These are phyloP conservation scores for Campylorhamphus procurvoides DNA, from an alignment of 2,113 vertebrate species.

Conservation along the genomic window DNA sequence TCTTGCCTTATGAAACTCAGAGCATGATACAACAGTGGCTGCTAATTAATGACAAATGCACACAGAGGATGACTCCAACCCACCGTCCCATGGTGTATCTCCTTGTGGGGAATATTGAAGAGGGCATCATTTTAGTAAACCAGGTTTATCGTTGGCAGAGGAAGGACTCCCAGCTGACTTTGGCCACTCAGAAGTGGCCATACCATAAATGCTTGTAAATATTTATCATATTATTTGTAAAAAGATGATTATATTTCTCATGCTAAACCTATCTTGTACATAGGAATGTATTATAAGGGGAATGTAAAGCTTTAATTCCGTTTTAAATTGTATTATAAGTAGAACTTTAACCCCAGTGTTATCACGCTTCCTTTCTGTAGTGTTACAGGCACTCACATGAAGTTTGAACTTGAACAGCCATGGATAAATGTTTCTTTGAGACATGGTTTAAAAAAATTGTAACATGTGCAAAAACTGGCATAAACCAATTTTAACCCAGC, in stretches of 20 bases:
- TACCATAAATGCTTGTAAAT: slow-evolving; percentile 82
- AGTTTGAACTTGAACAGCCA: background rate
- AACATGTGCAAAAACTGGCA: background rate
- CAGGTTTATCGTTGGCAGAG: slow-evolving; percentile 85
- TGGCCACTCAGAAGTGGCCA: slow-evolving; percentile 85
- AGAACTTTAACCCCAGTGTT: background rate
- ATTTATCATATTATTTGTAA: background rate
- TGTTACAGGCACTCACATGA: background rate
- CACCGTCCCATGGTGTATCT: slow-evolving; percentile 81
- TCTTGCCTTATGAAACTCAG: slow-evolving; percentile 84
- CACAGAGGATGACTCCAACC: slow-evolving; percentile 66
- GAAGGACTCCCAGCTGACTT: slow-evolving; percentile 77
- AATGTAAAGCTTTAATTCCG: slow-evolving; percentile 33
- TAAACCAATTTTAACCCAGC: background rate
- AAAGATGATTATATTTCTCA: background rate
- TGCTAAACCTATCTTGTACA: slow-evolving; percentile 51
- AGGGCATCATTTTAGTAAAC: slow-evolving; percentile 74
- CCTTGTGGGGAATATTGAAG: slow-evolving; percentile 78
- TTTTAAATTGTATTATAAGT: background rate
- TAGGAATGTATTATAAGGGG: slow-evolving; percentile 54
- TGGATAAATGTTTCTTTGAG: background rate
- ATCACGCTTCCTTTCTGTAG: background rate
- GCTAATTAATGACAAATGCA: slow-evolving; percentile 84
- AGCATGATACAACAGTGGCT: slow-evolving; percentile 87
- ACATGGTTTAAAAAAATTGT: background rate